Percentiles rank a stretch among this genome's conserved stretches.
Conservation (phyloP, 1,140 invertebrate genomes). For the Neomicropteryx cornuta region DNA sequence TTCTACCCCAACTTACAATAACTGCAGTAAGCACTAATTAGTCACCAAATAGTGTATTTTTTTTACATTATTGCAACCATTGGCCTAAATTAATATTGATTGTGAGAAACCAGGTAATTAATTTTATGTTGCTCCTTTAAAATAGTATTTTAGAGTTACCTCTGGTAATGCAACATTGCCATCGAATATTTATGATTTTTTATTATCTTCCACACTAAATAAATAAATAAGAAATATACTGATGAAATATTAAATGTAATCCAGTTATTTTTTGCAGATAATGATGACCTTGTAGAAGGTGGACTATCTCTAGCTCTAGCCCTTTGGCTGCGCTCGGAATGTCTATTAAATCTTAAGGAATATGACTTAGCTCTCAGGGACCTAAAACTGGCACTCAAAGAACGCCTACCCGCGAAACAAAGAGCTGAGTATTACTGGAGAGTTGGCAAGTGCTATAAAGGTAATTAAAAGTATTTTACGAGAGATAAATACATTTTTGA, state of each 20-base stretch:
- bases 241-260: background rate
- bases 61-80: constrained; percentile 1
- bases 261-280: constrained; percentile 21
- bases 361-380: constrained; percentile 46
- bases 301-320: constrained; percentile 49
- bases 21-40: background rate
- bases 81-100: background rate
- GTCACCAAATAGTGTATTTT: constrained; percentile 1
- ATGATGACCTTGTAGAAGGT: constrained; percentile 39
- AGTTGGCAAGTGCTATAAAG: constrained; percentile 50
- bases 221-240: background rate
- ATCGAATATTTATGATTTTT: too few species aligned
- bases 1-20: background rate
- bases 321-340: constrained; percentile 43
- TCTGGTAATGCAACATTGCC: too few species aligned
- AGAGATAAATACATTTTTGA: too few species aligned
- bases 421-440: constrained; percentile 48
- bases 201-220: background rate
- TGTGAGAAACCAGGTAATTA: too few species aligned
- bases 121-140: too few species aligned
- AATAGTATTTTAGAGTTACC: too few species aligned
- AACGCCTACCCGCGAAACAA: constrained; percentile 40
- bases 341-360: constrained; percentile 39
- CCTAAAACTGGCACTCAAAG: constrained; percentile 46
- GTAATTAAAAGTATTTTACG: too few species aligned